These are phyloP conservation scores for Gymnodraco acuticeps DNA, from an alignment of 2,797 vertebrate genomes.

Conservation along the genomic window DNA sequence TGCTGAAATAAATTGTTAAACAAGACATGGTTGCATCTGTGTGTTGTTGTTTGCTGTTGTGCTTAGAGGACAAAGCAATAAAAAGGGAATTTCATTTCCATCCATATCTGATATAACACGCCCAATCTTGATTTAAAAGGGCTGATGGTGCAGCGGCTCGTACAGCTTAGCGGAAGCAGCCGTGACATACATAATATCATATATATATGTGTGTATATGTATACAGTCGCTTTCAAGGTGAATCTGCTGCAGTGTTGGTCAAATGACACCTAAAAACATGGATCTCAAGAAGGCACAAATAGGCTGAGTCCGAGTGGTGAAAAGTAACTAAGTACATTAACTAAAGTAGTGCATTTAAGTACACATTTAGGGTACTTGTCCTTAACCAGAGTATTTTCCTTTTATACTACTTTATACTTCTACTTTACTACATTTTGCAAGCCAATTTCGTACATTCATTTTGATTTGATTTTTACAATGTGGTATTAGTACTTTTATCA, in stretches of 20 bases:
- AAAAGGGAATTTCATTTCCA: background rate
- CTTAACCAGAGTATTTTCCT: too few relatives aligned
- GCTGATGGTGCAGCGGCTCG: slow-evolving; percentile 8
- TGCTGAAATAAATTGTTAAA: slow-evolving; percentile 56
- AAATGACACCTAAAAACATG: background rate
- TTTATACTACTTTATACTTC: too few relatives aligned
- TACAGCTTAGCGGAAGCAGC: background rate
- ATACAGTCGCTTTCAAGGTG: background rate
- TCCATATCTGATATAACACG: background rate
- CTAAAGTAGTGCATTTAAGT: too few relatives aligned
- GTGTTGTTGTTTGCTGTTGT: slow-evolving; percentile 17
- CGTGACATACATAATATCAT: background rate
- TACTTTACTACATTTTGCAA: too few relatives aligned
- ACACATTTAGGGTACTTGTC: too few relatives aligned
- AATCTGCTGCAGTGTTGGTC: background rate
- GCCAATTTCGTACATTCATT: too few relatives aligned
- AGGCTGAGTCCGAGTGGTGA: too few relatives aligned
- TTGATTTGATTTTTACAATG: too few relatives aligned
- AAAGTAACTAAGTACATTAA: too few relatives aligned
- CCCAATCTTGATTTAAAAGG: background rate
- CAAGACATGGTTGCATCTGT: background rate
- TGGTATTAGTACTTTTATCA: too few relatives aligned
- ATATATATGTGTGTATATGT: too few relatives aligned
- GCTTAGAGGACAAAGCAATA: background rate
- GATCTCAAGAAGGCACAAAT: background rate